Evolutionary conservation across 2,797 vertebrate species (phyloP).

Genomic region (Chelonia mydas): DNA sequence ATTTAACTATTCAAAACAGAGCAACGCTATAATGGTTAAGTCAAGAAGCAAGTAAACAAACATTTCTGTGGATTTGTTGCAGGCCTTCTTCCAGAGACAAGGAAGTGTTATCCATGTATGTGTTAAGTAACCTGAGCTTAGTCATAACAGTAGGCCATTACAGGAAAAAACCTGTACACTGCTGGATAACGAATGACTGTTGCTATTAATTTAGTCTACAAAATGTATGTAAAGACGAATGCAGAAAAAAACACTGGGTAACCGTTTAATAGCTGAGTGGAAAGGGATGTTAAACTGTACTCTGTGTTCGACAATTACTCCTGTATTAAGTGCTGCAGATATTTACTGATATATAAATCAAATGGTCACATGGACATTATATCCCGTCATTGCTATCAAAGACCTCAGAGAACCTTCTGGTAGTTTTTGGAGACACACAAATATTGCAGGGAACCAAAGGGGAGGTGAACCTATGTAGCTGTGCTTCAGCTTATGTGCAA

Average conservation of each 20-base stretch:
- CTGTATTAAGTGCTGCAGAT: slow-evolving; percentile 19
- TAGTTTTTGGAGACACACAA: slow-evolving; percentile 18
- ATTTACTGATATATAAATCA: neutral
- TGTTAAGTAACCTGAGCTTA: neutral
- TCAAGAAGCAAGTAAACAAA: neutral
- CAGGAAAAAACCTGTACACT: neutral
- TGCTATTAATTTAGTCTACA: neutral
- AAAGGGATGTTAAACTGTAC: slow-evolving; percentile 12
- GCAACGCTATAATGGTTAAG: neutral
- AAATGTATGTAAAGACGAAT: neutral
- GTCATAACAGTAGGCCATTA: neutral
- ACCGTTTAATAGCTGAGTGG: slow-evolving; percentile 14
- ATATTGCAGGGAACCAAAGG: neutral
- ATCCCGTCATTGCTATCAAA: neutral
- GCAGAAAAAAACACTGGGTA: neutral
- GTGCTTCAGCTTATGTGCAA: neutral
- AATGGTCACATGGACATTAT: neutral
- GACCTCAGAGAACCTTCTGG: neutral
- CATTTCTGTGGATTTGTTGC: neutral
- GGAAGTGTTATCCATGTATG: neutral
- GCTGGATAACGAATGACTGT: neutral
- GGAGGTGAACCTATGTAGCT: neutral
- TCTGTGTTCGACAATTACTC: neutral
- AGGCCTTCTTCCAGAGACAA: neutral
- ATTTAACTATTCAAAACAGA: neutral